Evolutionary conservation across 2,888 invertebrate genomes (phyloP), one percentile per base, ranked within the genome.

Genomic region (Nomada fabriciana): DNA sequence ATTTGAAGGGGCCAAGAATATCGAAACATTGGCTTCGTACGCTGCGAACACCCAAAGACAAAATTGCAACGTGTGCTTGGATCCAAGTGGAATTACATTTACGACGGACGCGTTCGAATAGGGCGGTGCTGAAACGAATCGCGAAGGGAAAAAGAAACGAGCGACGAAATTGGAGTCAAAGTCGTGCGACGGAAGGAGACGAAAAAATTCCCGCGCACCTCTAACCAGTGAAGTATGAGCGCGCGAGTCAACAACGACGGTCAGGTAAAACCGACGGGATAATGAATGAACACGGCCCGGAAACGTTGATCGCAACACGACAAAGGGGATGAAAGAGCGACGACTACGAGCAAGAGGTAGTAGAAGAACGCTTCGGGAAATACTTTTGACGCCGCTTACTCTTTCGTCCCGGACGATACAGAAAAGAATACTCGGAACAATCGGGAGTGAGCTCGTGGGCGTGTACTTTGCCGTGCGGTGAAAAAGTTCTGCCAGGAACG

Each of bases 351-450:
- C 25, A 61, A 55, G 61, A 25, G 64, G 53, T 57, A 53, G 11
- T 23, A 42, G 36, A 23, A 29, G 60, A 85, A 70, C 73, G 88
- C 84, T 86, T 43, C 50, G 78, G 83, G 80, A 90, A 88, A 88
- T 87, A 89, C 88, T 88, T 89, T 86, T 84, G 80, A 84, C 81
- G 83, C 81, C 85, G 88, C 79, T 89, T 83, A 84, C 80, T 85
- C 85, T 82, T 72, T 84, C 87, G 83, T 83, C 86, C 80, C 84
- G 85, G 59, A 71, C 82, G 85, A 86, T 88, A 88, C 82, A 85
- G 85, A 84, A 76, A 86, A 82, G 83, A 86, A 86, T 88, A 86
- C 86, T 83, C 82, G 83, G 85, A 73, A 89, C 89, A 88, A 88
- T 89, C 61, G 82, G 68, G 73, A 77, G 74, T 80, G 68, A 74